Percentiles rank a stretch among this genome's conserved stretches.
Conservation (phyloP, 1,140 invertebrate species). For the Tribolium madens region DNA sequence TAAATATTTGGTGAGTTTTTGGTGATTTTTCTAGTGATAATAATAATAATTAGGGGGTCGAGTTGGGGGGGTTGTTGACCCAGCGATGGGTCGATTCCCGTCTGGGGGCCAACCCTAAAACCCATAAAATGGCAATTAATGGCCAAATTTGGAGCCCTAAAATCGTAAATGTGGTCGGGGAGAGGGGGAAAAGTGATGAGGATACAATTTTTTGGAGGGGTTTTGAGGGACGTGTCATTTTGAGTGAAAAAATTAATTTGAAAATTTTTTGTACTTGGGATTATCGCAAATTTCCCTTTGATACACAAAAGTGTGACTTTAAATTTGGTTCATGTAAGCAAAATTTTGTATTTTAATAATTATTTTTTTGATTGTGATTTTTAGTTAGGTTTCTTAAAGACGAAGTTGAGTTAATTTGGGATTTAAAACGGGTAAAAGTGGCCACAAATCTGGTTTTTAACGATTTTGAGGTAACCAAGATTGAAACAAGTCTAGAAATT, state of each 20-base stretch:
- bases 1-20: slow-evolving; percentile 49
- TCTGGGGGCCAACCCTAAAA: slow-evolving; percentile 48
- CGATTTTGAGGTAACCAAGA: slow-evolving; percentile 44
- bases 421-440: slow-evolving; percentile 20
- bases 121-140: slow-evolving; percentile 51
- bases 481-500: slow-evolving; percentile 40
- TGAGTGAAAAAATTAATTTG: slow-evolving; percentile 52
- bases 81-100: slow-evolving; percentile 54
- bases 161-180: slow-evolving; percentile 49
- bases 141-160: slow-evolving; percentile 56
- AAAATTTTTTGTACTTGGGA: slow-evolving; percentile 43
- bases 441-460: slow-evolving; percentile 33
- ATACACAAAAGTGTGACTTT: slow-evolving; percentile 52
- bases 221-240: slow-evolving; percentile 50
- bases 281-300: slow-evolving; percentile 53
- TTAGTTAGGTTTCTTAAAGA: slow-evolving; percentile 49
- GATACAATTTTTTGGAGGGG: slow-evolving; percentile 55
- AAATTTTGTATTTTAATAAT: background rate
- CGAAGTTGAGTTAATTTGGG: slow-evolving; percentile 47
- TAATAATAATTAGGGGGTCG: slow-evolving; percentile 42
- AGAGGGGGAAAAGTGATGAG: slow-evolving; percentile 33
- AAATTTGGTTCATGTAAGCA: slow-evolving; percentile 57
- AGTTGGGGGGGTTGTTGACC: slow-evolving; percentile 44
- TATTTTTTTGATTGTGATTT: background rate
- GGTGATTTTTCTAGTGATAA: slow-evolving; percentile 3